Conservation (phyloP, 2,113 vertebrate genomes). For the Xiphias gladius region DNA sequence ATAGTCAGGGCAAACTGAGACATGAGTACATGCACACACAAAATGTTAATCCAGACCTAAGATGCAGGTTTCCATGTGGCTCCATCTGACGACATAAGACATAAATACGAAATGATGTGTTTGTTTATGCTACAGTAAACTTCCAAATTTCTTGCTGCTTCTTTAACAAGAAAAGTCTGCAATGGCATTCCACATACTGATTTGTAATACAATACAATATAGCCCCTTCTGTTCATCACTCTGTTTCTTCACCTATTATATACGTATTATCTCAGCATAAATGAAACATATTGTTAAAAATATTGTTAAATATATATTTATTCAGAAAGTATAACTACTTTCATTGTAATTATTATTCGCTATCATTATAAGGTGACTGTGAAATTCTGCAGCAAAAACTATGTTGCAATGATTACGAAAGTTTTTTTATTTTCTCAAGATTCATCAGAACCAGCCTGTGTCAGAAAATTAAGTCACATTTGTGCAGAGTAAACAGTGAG, state of each 20-base stretch:
- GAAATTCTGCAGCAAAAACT: not conserved
- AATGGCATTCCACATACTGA: slow-evolving; percentile 34
- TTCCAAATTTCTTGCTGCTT: slow-evolving; percentile 45
- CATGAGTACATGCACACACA: slow-evolving; percentile 29
- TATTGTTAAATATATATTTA: not conserved
- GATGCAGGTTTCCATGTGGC: slow-evolving; percentile 51
- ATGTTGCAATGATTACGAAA: not conserved
- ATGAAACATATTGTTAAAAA: not conserved
- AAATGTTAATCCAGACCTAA: slow-evolving; percentile 34
- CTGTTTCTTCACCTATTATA: not conserved
- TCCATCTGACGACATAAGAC: slow-evolving; percentile 52
- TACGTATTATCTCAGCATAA: not conserved
- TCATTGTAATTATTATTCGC: not conserved
- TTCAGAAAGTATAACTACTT: not conserved
- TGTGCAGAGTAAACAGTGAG: not conserved
- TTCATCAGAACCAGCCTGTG: not conserved
- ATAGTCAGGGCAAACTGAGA: slow-evolving; percentile 28
- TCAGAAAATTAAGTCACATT: not conserved
- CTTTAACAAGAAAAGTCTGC: slow-evolving; percentile 59
- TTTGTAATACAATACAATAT: slow-evolving; percentile 59
- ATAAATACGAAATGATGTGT: slow-evolving; percentile 59
- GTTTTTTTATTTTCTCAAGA: not conserved
- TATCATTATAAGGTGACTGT: not conserved
- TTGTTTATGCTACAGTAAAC: slow-evolving; percentile 61
- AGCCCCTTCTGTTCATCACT: too few relatives aligned